Evolutionary conservation across 2,888 invertebrate genomes (phyloP).

Genomic region (Oscheius sp.): DNA sequence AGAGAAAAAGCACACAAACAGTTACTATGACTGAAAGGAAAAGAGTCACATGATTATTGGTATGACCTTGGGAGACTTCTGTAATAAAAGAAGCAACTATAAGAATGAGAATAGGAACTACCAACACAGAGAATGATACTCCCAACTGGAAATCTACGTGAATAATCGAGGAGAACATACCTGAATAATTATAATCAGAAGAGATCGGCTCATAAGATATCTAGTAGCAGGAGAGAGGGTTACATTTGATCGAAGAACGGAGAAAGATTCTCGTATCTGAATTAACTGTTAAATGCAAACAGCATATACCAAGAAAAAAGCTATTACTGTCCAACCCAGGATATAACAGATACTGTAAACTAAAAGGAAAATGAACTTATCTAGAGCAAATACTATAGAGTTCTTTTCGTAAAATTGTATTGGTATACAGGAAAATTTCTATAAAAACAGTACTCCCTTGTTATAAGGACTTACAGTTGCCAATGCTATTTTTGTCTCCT

Average conservation of each 20-base stretch:
- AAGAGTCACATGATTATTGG: not conserved
- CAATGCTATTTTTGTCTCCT: not conserved
- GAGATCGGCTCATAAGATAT: not conserved
- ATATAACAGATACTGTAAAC: conserved; percentile 1
- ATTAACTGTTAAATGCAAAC: not conserved
- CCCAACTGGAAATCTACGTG: not conserved
- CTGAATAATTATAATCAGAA: not conserved
- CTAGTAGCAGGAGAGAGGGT: not conserved
- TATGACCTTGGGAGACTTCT: not conserved
- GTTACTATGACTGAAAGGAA: not conserved
- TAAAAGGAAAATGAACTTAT: not conserved
- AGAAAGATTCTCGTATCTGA: not conserved
- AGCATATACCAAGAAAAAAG: not conserved
- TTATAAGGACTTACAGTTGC: not conserved
- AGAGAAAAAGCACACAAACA: not conserved
- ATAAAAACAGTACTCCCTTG: not conserved
- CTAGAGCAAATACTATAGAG: not conserved
- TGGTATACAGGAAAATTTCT: not conserved
- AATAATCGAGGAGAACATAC: too few species aligned
- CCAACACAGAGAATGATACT: not conserved
- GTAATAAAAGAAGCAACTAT: not conserved
- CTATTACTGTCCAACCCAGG: not conserved
- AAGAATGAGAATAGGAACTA: not conserved
- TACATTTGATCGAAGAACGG: not conserved
- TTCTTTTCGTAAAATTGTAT: not conserved